These are phyloP conservation scores for Cyphomyrus plagiostoma DNA, from an alignment of 2,113 vertebrate genomes.

Conservation along the genomic window DNA sequence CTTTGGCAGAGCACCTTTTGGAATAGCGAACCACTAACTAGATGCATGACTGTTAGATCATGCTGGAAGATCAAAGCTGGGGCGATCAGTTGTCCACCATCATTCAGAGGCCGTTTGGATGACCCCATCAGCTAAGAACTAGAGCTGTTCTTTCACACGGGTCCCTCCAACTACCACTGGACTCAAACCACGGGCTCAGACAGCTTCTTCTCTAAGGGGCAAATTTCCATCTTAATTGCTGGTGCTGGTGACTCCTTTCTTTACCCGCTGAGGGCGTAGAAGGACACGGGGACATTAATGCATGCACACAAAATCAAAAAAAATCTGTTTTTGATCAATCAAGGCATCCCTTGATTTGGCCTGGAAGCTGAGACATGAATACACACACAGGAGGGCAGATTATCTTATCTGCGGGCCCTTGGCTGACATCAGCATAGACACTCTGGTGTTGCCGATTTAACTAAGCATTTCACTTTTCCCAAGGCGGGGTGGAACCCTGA, in stretches of 20 bases:
- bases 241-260: background rate
- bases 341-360: background rate
- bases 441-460: background rate
- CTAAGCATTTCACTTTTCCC: background rate
- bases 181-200: background rate
- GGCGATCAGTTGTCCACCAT: background rate
- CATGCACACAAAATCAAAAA: background rate
- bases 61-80: slow-evolving; percentile 13
- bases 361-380: slow-evolving; percentile 24
- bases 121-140: background rate
- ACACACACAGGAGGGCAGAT: slow-evolving; percentile 30
- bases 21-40: background rate
- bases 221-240: background rate
- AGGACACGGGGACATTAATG: background rate
- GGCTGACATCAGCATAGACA: background rate
- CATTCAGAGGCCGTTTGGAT: background rate
- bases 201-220: background rate
- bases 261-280: background rate
- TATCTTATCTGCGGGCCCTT: background rate
- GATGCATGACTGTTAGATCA: background rate
- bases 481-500: background rate
- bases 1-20: background rate
- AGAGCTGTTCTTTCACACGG: background rate
- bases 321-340: background rate
- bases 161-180: background rate